These are phyloP conservation scores for Wasmannia auropunctata DNA, from an alignment of 1,140 invertebrate species.

Conservation along the genomic window DNA sequence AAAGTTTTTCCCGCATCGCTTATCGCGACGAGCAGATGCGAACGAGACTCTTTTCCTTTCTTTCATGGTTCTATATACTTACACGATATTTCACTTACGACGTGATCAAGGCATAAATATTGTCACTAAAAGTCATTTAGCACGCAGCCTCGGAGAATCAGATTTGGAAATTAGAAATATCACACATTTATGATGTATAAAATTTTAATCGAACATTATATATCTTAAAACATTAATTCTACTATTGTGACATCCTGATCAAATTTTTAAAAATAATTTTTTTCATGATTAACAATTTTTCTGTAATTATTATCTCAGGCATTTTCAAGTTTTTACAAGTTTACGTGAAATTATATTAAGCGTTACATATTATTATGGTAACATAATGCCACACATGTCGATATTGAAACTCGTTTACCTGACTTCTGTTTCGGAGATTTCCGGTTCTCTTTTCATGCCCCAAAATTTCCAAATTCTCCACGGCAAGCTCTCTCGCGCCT, in stretches of 20 bases:
- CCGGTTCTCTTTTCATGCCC: neutral
- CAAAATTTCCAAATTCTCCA: neutral
- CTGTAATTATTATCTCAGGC: neutral
- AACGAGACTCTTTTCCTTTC: neutral
- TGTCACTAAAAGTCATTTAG: neutral
- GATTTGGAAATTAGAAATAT: neutral
- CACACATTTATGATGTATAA: neutral
- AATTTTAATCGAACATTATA: neutral
- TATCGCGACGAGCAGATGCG: slow-evolving; percentile 32
- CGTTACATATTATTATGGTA: no score
- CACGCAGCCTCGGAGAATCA: neutral
- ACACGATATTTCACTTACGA: slow-evolving; percentile 45
- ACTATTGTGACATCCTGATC: neutral
- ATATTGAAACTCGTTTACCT: neutral
- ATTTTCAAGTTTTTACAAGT: neutral
- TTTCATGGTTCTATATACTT: neutral
- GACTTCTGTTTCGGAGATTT: neutral
- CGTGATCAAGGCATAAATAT: neutral
- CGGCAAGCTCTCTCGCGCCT: slow-evolving; percentile 17
- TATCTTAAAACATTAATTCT: neutral
- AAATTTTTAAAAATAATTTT: neutral
- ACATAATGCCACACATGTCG: no score
- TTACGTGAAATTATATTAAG: no score
- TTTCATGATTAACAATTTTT: neutral
- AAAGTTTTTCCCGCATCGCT: slow-evolving; percentile 18